Evolutionary conservation across 2,797 vertebrate species (phyloP).

Genomic region (Hipposideros larvatus): DNA sequence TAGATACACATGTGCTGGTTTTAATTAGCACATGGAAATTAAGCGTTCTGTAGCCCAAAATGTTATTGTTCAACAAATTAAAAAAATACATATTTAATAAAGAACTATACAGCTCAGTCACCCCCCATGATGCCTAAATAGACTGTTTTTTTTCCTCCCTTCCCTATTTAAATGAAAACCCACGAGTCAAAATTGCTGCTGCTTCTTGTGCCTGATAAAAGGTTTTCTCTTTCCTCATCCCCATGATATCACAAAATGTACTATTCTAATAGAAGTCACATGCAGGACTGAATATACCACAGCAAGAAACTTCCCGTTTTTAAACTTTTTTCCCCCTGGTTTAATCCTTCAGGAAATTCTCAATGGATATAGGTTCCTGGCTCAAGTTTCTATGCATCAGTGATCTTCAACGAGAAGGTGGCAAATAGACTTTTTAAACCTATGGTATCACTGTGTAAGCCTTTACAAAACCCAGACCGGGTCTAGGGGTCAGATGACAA

Average conservation of each 20-base stretch:
- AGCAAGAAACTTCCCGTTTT: slow-evolving; percentile 62
- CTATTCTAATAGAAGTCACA: neutral
- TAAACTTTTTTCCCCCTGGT: neutral
- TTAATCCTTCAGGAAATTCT: slow-evolving; percentile 49
- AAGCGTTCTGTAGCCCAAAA: slow-evolving; percentile 51
- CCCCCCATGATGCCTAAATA: neutral
- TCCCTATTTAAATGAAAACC: slow-evolving; percentile 5
- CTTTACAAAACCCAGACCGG: neutral
- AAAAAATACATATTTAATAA: slow-evolving; percentile 62
- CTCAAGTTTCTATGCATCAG: neutral
- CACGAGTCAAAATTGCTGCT: neutral
- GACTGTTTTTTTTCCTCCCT: neutral
- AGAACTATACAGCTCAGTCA: slow-evolving; percentile 43
- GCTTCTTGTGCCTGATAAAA: neutral
- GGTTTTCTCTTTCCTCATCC: neutral
- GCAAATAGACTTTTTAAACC: neutral
- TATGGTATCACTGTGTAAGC: neutral
- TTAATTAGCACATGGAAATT: slow-evolving; percentile 69
- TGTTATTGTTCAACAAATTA: slow-evolving; percentile 71
- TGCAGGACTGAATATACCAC: neutral
- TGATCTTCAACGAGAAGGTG: neutral
- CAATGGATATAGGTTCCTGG: neutral
- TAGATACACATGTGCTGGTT: slow-evolving; percentile 71
- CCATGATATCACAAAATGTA: neutral
- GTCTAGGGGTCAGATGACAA: neutral